Percentiles rank a stretch among this genome's conserved stretches.
Evolutionary conservation across 2,888 invertebrate species (phyloP).

Genomic region (Lomographa bimaculata): DNA sequence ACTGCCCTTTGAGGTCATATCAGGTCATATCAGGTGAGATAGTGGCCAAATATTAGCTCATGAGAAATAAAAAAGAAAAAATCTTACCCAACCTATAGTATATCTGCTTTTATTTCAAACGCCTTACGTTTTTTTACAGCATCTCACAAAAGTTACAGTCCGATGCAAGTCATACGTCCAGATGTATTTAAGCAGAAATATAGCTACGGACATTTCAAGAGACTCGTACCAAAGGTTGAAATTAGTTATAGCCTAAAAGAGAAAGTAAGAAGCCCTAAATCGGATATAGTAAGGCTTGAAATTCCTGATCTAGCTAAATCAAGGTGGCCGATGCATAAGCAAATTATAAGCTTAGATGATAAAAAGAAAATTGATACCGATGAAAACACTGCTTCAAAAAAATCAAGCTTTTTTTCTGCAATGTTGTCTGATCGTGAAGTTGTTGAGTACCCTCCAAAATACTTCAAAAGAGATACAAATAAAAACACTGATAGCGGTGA

Average conservation of each 20-base stretch:
- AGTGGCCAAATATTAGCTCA: no score
- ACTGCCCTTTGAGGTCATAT: no score
- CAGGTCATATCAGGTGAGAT: no score
- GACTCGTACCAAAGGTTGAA: no score
- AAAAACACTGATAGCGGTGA: constrained; percentile 39
- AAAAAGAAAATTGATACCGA: no score
- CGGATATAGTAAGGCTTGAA: constrained; percentile 47
- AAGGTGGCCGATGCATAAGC: constrained; percentile 59
- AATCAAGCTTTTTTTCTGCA: constrained; percentile 34
- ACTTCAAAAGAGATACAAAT: constrained; percentile 55
- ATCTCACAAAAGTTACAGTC: not conserved
- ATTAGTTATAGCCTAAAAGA: constrained; percentile 64
- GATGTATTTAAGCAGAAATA: constrained; percentile 62
- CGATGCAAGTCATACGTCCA: constrained; percentile 24
- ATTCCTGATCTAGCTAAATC: constrained; percentile 53
- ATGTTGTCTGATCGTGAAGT: constrained; percentile 31
- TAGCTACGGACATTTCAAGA: no score
- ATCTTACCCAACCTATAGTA: no score
- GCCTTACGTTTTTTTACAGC: constrained; percentile 17
- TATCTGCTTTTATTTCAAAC: no score
- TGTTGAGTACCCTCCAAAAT: constrained; percentile 41
- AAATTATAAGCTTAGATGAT: no score
- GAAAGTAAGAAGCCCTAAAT: constrained; percentile 60
- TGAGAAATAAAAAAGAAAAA: no score
- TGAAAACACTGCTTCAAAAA: no score